Conservation (phyloP, 2,797 vertebrate species). For the Rhynchonycteris naso region DNA sequence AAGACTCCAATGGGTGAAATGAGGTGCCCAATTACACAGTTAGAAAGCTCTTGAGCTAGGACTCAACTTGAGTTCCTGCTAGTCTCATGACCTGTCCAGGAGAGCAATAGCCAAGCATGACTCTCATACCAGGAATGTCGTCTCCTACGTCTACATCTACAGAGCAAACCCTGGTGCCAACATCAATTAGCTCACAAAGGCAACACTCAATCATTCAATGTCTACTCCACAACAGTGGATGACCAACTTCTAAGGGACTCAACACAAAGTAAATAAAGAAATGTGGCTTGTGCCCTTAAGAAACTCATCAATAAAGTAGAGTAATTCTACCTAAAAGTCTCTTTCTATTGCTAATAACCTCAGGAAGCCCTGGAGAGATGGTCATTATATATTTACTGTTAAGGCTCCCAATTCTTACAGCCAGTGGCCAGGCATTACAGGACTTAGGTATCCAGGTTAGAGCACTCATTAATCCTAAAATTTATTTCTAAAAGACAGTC, state of each 20-base stretch:
- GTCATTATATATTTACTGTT: background rate
- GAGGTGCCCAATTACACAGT: background rate
- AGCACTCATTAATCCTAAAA: constrained; percentile 20
- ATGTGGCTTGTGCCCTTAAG: background rate
- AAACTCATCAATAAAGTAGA: background rate
- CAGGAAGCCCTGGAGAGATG: background rate
- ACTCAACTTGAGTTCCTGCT: background rate
- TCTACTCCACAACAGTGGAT: background rate
- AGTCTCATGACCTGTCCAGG: background rate
- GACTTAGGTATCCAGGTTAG: background rate
- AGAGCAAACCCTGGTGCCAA: background rate
- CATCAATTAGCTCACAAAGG: background rate
- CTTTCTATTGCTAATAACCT: background rate
- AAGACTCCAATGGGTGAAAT: background rate
- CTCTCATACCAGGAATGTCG: background rate
- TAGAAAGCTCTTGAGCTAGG: background rate
- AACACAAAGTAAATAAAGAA: background rate
- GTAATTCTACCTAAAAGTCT: background rate
- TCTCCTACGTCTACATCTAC: background rate
- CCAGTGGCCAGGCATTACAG: background rate
- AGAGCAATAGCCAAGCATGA: background rate
- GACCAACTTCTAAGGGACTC: background rate
- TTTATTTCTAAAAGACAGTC: background rate
- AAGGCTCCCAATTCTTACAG: background rate
- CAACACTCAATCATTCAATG: background rate